Percentiles rank a stretch among this genome's conserved stretches.
Conservation (phyloP, 2,888 invertebrate species). For the Anorthoa munda region DNA sequence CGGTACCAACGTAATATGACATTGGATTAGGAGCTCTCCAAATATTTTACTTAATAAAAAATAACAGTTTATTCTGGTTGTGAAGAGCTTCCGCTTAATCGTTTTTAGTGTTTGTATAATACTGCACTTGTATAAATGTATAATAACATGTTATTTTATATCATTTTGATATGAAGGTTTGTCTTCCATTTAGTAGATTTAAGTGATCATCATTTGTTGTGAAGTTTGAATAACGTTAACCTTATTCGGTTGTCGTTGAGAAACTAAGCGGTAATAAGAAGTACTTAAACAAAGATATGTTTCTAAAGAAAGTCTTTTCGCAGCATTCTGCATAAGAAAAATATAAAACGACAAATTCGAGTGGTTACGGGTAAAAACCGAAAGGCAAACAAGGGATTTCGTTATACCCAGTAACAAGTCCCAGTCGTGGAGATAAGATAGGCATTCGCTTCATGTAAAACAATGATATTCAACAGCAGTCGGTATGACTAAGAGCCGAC, state of each 20-base stretch:
- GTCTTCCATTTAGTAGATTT: constrained; percentile 78
- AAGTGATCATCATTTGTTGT: constrained; percentile 70
- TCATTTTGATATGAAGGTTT: constrained; percentile 71
- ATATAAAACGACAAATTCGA: background rate
- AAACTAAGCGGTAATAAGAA: background rate
- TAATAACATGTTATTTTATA: constrained; percentile 56
- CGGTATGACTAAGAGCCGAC: too few relatives aligned
- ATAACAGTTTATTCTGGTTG: constrained; percentile 57
- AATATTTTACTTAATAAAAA: background rate
- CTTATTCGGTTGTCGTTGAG: constrained; percentile 36
- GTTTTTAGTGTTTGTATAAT: constrained; percentile 32
- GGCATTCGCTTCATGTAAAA: too few relatives aligned
- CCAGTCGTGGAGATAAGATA: background rate
- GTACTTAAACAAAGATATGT: background rate
- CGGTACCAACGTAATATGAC: background rate
- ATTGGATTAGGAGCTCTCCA: background rate
- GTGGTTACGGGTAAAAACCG: background rate
- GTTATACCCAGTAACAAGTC: background rate
- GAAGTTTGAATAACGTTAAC: constrained; percentile 29
- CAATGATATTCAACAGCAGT: too few relatives aligned
- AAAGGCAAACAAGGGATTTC: background rate
- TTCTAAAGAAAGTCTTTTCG: too few relatives aligned
- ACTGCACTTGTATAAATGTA: constrained; percentile 54
- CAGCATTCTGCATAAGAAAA: too few relatives aligned
- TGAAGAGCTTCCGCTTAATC: constrained; percentile 45